These are phyloP conservation scores for Gobiocypris rarus DNA, from an alignment of 2,113 vertebrate species.

Conservation along the genomic window DNA sequence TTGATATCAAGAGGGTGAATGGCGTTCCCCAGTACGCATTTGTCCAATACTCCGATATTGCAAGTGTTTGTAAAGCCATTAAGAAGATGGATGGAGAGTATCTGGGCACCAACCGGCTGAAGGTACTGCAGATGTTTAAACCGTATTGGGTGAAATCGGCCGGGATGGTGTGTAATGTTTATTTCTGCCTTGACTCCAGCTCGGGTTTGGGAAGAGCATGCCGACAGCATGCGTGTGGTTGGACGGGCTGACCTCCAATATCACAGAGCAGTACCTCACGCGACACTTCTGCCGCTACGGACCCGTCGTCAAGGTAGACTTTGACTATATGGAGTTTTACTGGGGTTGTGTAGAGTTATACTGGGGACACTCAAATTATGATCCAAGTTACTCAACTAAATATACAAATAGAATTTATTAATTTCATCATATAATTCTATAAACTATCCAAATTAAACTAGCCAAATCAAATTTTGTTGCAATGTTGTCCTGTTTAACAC, in stretches of 20 bases:
- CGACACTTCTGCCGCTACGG: slow-evolving; percentile 97
- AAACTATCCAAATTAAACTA: too few relatives aligned
- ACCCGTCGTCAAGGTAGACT: slow-evolving; percentile 90
- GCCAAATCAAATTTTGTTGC: too few relatives aligned
- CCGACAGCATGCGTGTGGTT: slow-evolving; percentile 98
- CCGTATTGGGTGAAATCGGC: neutral
- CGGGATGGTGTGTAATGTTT: slow-evolving; percentile 1
- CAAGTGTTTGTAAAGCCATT: slow-evolving; percentile 98
- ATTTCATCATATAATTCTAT: too few relatives aligned
- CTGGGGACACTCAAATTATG: too few relatives aligned
- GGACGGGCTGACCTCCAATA: slow-evolving; percentile 92
- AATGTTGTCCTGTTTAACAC: too few relatives aligned
- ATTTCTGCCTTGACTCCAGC: slow-evolving; percentile 73
- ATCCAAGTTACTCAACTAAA: too few relatives aligned
- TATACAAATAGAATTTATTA: too few relatives aligned
- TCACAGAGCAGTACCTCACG: slow-evolving; percentile 96
- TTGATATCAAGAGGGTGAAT: slow-evolving; percentile 98
- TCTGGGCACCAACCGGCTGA: slow-evolving; percentile 94
- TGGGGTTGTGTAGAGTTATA: neutral
- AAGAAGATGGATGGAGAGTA: slow-evolving; percentile 99
- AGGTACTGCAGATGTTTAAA: slow-evolving; percentile 74
- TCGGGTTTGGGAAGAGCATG: slow-evolving; percentile 99
- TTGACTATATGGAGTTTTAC: neutral
- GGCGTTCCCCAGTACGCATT: slow-evolving; percentile 97
- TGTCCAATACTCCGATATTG: slow-evolving; percentile 97